These are phyloP conservation scores for Dolichoris vasculosae DNA, from an alignment of 1,140 invertebrate species.

Conservation along the genomic window DNA sequence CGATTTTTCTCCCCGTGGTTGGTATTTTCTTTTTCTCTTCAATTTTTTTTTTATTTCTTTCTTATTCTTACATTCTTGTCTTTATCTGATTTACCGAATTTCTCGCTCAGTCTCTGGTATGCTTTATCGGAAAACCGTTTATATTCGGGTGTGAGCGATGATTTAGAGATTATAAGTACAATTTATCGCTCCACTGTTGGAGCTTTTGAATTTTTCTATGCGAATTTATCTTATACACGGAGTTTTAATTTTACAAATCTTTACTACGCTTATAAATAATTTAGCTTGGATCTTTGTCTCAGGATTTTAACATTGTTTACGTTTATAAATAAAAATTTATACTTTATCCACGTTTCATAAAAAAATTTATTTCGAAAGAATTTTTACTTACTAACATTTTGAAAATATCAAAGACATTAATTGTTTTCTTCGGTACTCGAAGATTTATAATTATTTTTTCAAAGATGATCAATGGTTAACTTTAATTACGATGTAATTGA, in stretches of 20 bases:
- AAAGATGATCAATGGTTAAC: too few relatives aligned
- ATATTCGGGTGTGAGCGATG: slow-evolving; percentile 40
- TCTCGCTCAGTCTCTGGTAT: neutral
- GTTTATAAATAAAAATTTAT: too few relatives aligned
- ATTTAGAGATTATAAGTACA: slow-evolving; percentile 40
- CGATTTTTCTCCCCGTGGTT: neutral
- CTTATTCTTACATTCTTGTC: neutral
- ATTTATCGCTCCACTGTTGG: slow-evolving; percentile 24
- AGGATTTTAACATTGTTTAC: too few relatives aligned
- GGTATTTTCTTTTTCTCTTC: neutral
- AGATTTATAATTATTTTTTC: too few relatives aligned
- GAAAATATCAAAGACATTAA: too few relatives aligned
- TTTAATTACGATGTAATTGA: too few relatives aligned
- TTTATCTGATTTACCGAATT: slow-evolving; percentile 31
- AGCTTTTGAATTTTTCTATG: slow-evolving; percentile 44
- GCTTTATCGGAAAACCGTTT: slow-evolving; percentile 50
- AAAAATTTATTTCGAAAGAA: too few relatives aligned
- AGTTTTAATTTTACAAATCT: neutral
- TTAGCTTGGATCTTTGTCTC: too few relatives aligned
- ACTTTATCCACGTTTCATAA: too few relatives aligned
- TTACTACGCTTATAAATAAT: too few relatives aligned
- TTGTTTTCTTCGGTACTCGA: too few relatives aligned
- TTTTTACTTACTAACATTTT: too few relatives aligned
- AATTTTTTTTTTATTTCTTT: neutral
- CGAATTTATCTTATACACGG: neutral